Conservation (phyloP, 2,113 vertebrate genomes). For the Corvus moneduloides region DNA sequence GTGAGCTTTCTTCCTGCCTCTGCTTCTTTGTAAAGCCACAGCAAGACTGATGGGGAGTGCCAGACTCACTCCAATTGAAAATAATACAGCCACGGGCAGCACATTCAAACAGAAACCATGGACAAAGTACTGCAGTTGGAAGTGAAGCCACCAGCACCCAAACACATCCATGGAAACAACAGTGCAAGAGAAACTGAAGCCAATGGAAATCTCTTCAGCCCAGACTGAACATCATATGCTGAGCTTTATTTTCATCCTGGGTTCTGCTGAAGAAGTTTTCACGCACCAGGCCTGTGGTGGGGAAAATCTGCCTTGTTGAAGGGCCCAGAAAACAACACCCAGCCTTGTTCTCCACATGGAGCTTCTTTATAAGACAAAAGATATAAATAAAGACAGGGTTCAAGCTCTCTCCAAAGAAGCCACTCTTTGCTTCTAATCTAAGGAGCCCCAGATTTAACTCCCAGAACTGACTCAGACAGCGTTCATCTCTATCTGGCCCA, state of each 20-base stretch:
- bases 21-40: not conserved
- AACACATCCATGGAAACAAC: not conserved
- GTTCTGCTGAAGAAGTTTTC: not conserved
- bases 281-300: not conserved
- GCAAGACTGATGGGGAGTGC: not conserved
- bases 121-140: not conserved
- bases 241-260: not conserved
- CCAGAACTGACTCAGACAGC: not conserved
- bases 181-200: not conserved
- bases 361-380: not conserved
- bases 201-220: not conserved
- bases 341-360: not conserved
- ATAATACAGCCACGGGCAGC: not conserved
- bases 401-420: not conserved
- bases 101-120: not conserved
- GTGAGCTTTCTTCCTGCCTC: not conserved
- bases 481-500: not conserved
- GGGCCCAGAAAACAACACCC: not conserved
- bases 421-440: not conserved
- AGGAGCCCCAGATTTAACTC: not conserved
- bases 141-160: not conserved
- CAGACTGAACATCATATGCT: not conserved
- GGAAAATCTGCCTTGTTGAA: not conserved
- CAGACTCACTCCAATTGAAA: not conserved
- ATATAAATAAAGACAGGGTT: not conserved